Percentiles rank a stretch among this genome's conserved stretches.
phyloP scores from a whole-genome alignment of 2,888 invertebrate genomes.

The Uloborus plumipes region DNA sequence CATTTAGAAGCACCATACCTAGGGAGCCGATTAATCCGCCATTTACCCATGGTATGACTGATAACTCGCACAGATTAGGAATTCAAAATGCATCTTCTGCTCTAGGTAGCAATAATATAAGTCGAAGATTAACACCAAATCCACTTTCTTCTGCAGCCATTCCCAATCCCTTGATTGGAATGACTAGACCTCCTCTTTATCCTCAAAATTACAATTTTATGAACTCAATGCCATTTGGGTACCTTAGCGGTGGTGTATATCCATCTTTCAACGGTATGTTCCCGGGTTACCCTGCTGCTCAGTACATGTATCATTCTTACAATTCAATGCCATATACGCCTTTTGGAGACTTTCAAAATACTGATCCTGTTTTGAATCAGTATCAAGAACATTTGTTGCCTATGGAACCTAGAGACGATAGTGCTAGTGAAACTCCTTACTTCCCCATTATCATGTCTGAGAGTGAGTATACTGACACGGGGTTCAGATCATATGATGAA shows the following conservation, averaged over 20 bases:
- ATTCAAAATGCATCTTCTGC: slow-evolving; percentile 6
- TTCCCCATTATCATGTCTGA: slow-evolving; percentile 65
- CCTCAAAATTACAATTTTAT: slow-evolving; percentile 33
- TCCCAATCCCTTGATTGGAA: slow-evolving; percentile 26
- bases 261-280: slow-evolving; percentile 34
- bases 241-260: slow-evolving; percentile 29
- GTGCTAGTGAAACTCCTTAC: slow-evolving; percentile 60
- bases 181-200: slow-evolving; percentile 26
- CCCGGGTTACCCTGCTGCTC: slow-evolving; percentile 20
- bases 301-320: slow-evolving; percentile 18
- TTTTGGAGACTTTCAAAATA: slow-evolving; percentile 12
- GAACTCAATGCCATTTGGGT: slow-evolving; percentile 28
- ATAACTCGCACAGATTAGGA: slow-evolving; percentile 53
- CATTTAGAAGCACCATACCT: slow-evolving; percentile 11
- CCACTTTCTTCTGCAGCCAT: not conserved
- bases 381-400: slow-evolving; percentile 42
- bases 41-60: slow-evolving; percentile 67
- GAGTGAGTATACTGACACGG: slow-evolving; percentile 60
- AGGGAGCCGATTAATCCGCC: slow-evolving; percentile 38
- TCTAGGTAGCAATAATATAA: not conserved
- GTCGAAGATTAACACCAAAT: slow-evolving; percentile 35
- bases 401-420: slow-evolving; percentile 54
- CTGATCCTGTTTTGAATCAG: slow-evolving; percentile 5
- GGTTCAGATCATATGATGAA: slow-evolving; percentile 54
- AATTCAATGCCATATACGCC: slow-evolving; percentile 18